Evolutionary conservation across 2,888 invertebrate genomes (phyloP).

Genomic region (Protonemura montana): DNA sequence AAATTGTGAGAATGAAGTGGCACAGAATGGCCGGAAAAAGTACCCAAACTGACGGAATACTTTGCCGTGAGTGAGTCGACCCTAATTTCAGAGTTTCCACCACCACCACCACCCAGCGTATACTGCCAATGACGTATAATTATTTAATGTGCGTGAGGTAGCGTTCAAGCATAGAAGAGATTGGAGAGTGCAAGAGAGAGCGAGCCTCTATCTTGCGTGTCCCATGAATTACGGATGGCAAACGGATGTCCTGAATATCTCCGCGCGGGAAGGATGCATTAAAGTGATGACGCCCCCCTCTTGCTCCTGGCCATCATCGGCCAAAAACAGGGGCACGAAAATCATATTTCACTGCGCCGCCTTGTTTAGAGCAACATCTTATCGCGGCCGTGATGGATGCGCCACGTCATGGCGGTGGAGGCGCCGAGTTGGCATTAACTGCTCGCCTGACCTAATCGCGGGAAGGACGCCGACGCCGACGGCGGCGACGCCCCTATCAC

Average conservation of each 20-base stretch:
- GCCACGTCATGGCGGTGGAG: background rate
- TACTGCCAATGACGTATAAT: conserved; percentile 15
- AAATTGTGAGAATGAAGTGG: too few species aligned
- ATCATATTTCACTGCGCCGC: background rate
- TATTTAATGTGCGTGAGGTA: conserved; percentile 24
- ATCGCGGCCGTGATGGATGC: background rate
- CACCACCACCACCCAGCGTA: background rate
- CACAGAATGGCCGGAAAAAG: too few species aligned
- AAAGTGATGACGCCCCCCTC: conserved; percentile 36
- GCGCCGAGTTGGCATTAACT: background rate
- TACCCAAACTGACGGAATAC: too few species aligned
- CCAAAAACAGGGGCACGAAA: background rate
- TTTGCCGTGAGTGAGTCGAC: background rate
- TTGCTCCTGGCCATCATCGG: background rate
- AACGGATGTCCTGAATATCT: conserved; percentile 45
- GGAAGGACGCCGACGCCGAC: background rate
- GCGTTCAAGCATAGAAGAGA: background rate
- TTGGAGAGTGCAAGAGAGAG: conserved; percentile 9
- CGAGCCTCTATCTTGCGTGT: conserved; percentile 1
- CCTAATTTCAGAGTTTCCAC: background rate
- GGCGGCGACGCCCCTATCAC: background rate
- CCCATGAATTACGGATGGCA: conserved; percentile 38
- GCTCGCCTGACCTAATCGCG: conserved; percentile 3
- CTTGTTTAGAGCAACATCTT: background rate
- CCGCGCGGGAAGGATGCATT: conserved; percentile 44